Evolutionary conservation across 2,797 vertebrate species (phyloP).

Genomic region (Mareca strepera): DNA sequence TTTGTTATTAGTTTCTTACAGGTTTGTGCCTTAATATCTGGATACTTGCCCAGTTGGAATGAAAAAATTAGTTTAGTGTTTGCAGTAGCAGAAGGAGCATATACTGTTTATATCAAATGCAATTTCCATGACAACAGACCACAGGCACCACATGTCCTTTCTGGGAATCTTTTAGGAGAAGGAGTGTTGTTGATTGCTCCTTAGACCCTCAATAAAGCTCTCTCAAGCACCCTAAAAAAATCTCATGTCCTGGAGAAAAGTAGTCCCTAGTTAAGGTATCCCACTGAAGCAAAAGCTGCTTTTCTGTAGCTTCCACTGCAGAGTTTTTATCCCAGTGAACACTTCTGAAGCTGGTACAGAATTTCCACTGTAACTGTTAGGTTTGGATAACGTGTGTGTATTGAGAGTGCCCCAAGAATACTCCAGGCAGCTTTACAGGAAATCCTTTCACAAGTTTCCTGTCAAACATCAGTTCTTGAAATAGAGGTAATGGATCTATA

Average conservation of each 20-base stretch:
- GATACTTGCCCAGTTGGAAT: not conserved
- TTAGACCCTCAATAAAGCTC: not conserved
- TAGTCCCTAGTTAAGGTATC: not conserved
- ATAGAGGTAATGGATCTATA: not conserved
- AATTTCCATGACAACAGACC: not conserved
- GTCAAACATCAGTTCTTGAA: not conserved
- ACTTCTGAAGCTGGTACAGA: not conserved
- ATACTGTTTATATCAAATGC: not conserved
- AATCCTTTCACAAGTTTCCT: not conserved
- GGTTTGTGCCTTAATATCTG: not conserved
- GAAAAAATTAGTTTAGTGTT: not conserved
- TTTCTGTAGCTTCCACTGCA: not conserved
- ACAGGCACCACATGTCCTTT: not conserved
- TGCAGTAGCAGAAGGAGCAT: not conserved
- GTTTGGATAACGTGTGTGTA: not conserved
- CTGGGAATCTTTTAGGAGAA: not conserved
- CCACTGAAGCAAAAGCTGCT: not conserved
- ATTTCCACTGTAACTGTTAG: not conserved
- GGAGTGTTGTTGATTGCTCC: not conserved
- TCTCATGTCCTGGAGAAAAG: not conserved
- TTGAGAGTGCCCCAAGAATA: not conserved
- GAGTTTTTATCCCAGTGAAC: not conserved
- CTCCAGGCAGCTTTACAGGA: not conserved
- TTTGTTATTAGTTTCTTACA: not conserved
- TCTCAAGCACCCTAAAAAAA: not conserved